Evolutionary conservation across 2,797 vertebrate species (phyloP).

Genomic region (Megaceryle alcyon): DNA sequence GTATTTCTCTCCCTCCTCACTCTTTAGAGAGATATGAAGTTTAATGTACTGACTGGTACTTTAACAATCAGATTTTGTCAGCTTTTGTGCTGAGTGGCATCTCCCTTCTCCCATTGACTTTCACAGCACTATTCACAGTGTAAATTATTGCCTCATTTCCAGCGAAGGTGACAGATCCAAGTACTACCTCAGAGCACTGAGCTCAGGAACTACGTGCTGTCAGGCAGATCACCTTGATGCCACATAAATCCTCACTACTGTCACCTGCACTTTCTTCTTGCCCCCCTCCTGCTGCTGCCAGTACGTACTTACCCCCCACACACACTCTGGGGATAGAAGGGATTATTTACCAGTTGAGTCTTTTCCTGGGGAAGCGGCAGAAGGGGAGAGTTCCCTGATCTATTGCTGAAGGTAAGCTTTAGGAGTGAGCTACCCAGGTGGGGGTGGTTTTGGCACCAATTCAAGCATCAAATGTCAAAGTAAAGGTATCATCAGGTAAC

Average conservation of each 20-base stretch:
- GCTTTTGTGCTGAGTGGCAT: slow-evolving; percentile 18
- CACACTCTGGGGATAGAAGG: not conserved
- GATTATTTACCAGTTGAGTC: not conserved
- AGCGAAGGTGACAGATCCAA: not conserved
- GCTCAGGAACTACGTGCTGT: not conserved
- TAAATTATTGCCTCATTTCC: not conserved
- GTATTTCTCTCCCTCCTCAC: not conserved
- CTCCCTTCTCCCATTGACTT: not conserved
- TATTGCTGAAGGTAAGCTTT: not conserved
- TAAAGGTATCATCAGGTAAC: not conserved
- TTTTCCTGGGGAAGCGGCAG: not conserved
- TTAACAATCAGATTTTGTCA: slow-evolving; percentile 59
- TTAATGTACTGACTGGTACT: slow-evolving; percentile 39
- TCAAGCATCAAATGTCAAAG: not conserved
- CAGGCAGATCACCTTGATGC: not conserved
- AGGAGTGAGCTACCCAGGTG: not conserved
- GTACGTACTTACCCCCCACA: rapidly evolving
- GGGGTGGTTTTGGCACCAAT: not conserved
- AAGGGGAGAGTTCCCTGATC: not conserved
- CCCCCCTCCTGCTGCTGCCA: not conserved
- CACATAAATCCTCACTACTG: not conserved
- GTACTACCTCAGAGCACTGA: not conserved
- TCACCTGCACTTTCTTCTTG: not conserved
- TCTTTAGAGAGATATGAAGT: slow-evolving; percentile 13
- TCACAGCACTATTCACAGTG: not conserved